phyloP scores from a whole-genome alignment of 2,888 invertebrate genomes.

The Athrips mouffetella region DNA sequence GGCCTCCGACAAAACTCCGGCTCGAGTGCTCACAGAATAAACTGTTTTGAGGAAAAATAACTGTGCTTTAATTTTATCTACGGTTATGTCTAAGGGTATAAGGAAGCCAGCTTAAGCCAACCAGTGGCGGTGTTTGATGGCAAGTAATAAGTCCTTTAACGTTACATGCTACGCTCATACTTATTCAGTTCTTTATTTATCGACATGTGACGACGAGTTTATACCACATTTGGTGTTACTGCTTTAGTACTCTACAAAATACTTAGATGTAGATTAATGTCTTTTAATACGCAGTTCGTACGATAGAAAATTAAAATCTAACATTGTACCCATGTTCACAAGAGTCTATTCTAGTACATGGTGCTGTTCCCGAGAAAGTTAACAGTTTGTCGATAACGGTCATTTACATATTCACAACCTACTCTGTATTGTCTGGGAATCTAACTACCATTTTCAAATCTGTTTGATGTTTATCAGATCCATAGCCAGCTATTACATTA shows the following conservation, averaged over 20 bases:
- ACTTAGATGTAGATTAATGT: too few relatives aligned
- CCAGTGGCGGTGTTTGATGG: neutral
- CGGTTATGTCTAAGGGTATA: slow-evolving; percentile 1
- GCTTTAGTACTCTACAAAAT: too few relatives aligned
- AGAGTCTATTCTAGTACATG: neutral
- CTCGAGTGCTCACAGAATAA: slow-evolving; percentile 34
- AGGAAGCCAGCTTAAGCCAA: neutral
- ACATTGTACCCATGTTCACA: neutral
- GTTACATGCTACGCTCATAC: too few relatives aligned
- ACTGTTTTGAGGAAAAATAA: slow-evolving; percentile 21
- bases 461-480: neutral
- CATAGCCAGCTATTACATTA: neutral
- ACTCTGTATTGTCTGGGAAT: slow-evolving; percentile 3
- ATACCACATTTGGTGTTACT: too few relatives aligned
- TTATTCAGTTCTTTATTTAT: too few relatives aligned
- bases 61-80: slow-evolving; percentile 16
- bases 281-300: neutral
- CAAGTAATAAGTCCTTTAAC: neutral
- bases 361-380: slow-evolving; percentile 18
- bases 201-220: too few relatives aligned
- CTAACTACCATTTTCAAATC: neutral
- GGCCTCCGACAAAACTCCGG: slow-evolving; percentile 37
- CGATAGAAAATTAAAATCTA: neutral
- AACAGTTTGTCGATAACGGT: slow-evolving; percentile 26
- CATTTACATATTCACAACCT: slow-evolving; percentile 20